phyloP scores from a whole-genome alignment of 2,888 invertebrate species.

The Lysandra bellargus region DNA sequence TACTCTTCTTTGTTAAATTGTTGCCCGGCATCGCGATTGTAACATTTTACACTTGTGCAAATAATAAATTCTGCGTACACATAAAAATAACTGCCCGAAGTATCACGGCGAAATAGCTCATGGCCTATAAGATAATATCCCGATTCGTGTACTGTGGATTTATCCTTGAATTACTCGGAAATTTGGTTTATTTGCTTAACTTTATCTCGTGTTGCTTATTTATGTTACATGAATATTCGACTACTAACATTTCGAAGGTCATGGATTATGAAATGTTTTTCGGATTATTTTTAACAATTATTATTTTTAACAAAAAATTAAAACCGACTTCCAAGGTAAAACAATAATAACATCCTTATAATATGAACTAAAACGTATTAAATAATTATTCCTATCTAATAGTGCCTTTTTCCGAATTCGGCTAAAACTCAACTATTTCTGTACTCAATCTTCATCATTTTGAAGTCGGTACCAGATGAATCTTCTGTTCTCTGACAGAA shows the following conservation, averaged over 20 bases:
- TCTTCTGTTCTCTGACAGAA: no score
- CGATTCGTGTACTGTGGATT: not conserved
- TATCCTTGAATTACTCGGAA: not conserved
- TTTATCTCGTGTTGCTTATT: not conserved
- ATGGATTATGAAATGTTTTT: not conserved
- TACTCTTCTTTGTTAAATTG: not conserved
- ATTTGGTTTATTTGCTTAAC: not conserved
- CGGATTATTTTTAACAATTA: no score
- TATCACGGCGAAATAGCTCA: conserved; percentile 7
- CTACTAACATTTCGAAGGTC: not conserved
- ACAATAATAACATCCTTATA: no score
- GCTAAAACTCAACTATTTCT: no score
- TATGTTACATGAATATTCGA: not conserved
- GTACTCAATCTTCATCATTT: no score
- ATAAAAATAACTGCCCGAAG: conserved; percentile 14
- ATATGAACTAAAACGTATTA: no score
- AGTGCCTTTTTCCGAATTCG: no score
- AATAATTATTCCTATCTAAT: no score
- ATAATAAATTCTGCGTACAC: not conserved
- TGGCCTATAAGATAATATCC: conserved; percentile 1
- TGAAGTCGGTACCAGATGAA: no score
- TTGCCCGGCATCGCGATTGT: not conserved
- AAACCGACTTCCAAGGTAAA: no score
- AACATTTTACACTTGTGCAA: conserved; percentile 9
- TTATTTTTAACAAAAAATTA: no score